Conservation (phyloP, 53 echinoderm and acorn worm genomes). For the Stichopus horrens region DNA sequence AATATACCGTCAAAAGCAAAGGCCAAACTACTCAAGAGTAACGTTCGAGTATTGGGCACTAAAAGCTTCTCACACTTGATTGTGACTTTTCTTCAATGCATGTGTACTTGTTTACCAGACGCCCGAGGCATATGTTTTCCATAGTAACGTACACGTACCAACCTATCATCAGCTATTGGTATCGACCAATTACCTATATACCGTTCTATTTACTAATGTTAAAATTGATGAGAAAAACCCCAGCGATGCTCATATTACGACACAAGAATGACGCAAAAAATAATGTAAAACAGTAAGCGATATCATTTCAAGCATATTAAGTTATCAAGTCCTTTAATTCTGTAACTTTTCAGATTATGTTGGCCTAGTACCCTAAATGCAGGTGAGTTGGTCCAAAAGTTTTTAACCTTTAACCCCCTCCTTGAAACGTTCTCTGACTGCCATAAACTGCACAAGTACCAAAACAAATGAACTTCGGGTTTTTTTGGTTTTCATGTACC, state of each 20-base stretch:
- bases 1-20: not conserved
- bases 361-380: too few species aligned
- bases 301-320: too few species aligned
- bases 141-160: slow-evolving; percentile 3
- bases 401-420: not conserved
- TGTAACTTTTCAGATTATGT: too few species aligned
- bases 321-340: too few species aligned
- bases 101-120: slow-evolving; percentile 17
- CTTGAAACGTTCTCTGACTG: not conserved
- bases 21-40: not conserved
- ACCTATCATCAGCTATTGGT: not conserved
- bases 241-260: too few species aligned
- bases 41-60: not conserved
- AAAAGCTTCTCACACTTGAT: not conserved
- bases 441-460: not conserved
- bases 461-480: too few species aligned
- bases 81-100: slow-evolving; percentile 3
- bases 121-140: not conserved
- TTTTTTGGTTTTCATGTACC: too few species aligned
- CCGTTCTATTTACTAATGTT: too few species aligned
- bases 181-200: not conserved
- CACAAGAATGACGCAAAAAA: too few species aligned
- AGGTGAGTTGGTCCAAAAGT: not conserved
- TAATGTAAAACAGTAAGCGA: too few species aligned
- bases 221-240: too few species aligned